phyloP scores from a whole-genome alignment of 2,113 vertebrate genomes.

The Raja brachyura region DNA sequence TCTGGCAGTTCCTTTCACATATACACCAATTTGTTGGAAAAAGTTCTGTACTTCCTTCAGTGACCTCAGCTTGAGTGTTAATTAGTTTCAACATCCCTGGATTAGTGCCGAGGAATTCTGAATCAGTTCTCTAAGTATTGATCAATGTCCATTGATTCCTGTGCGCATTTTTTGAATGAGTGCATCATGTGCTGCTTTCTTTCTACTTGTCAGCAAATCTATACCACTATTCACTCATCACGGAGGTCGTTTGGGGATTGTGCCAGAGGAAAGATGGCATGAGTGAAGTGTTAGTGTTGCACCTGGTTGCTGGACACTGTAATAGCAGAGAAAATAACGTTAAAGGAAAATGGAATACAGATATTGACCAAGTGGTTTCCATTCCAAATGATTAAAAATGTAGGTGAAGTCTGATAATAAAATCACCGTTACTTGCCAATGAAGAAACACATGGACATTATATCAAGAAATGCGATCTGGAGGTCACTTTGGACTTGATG shows the following conservation, averaged over 20 bases:
- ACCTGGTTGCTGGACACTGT: background rate
- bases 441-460: background rate
- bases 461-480: background rate
- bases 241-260: background rate
- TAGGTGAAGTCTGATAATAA: background rate
- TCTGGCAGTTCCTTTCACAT: too few species aligned
- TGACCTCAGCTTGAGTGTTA: too few species aligned
- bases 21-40: too few species aligned
- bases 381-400: background rate
- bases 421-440: background rate
- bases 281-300: background rate
- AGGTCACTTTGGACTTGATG: background rate
- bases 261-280: background rate
- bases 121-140: too few species aligned
- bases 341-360: background rate
- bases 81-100: too few species aligned
- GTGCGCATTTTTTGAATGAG: background rate
- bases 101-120: too few species aligned
- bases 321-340: background rate
- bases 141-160: background rate
- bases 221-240: background rate
- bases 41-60: too few species aligned
- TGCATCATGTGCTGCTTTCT: background rate
- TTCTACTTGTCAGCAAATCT: background rate
- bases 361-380: background rate